These are phyloP conservation scores for Oophaga pumilio DNA, from an alignment of 2,113 vertebrate species.

Conservation along the genomic window DNA sequence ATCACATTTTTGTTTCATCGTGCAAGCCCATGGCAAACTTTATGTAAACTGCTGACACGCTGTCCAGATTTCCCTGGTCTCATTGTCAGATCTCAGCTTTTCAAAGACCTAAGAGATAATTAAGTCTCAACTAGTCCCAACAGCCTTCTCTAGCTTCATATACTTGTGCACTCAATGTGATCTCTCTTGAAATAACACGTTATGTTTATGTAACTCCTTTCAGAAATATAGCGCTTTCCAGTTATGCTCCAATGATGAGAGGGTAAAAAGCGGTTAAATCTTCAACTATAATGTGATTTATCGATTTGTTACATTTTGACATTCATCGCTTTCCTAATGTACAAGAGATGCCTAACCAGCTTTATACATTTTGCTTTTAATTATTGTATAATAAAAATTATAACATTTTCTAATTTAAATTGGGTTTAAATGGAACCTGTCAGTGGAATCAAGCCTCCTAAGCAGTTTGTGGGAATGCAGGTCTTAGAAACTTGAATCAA, in stretches of 20 bases:
- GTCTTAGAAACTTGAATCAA: too few relatives aligned
- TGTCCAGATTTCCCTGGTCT: slow-evolving; percentile 39
- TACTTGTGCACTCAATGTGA: slow-evolving; percentile 25
- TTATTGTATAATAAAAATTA: too few relatives aligned
- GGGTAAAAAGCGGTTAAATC: background rate
- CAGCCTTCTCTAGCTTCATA: slow-evolving; percentile 7
- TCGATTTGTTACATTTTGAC: background rate
- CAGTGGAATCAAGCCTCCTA: too few relatives aligned
- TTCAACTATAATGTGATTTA: background rate
- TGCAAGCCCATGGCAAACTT: slow-evolving; percentile 16
- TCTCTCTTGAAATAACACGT: slow-evolving; percentile 18
- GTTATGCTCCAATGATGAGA: slow-evolving; percentile 14
- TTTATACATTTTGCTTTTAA: too few relatives aligned
- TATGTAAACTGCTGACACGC: slow-evolving; percentile 47
- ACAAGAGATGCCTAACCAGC: too few relatives aligned
- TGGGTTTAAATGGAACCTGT: too few relatives aligned
- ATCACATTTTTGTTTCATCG: slow-evolving; percentile 40
- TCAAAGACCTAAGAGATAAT: slow-evolving; percentile 11
- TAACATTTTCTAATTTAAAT: too few relatives aligned
- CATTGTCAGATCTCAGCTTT: slow-evolving; percentile 11
- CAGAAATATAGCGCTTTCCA: background rate
- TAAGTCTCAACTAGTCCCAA: slow-evolving; percentile 41
- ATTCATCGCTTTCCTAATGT: too few relatives aligned
- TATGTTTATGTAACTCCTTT: slow-evolving; percentile 41
- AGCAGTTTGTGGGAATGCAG: too few relatives aligned